These are phyloP conservation scores for Emydocephalus ijimae DNA, from an alignment of 2,113 vertebrate genomes.

Conservation along the genomic window DNA sequence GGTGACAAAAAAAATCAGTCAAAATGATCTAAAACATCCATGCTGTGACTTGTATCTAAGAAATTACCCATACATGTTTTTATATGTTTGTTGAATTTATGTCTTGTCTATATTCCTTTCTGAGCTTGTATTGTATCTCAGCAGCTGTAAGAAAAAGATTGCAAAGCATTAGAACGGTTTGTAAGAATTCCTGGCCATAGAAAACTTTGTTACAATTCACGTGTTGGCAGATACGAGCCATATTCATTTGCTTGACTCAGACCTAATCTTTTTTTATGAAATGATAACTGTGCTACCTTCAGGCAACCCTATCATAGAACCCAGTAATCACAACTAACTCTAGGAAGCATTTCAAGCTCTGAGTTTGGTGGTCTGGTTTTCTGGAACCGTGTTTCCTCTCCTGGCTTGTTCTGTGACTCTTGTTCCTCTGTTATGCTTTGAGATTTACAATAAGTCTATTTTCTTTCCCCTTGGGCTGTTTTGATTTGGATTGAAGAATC, in stretches of 20 bases:
- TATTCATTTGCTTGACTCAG: neutral
- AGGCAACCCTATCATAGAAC: neutral
- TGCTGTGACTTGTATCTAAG: neutral
- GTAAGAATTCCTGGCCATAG: neutral
- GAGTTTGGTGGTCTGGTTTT: neutral
- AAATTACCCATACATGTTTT: neutral
- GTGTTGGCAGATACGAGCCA: neutral
- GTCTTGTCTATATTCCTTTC: neutral
- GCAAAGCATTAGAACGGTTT: neutral
- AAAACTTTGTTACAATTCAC: neutral
- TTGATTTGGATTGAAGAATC: neutral
- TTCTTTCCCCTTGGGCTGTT: neutral
- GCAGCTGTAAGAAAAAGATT: neutral
- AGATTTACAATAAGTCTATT: neutral
- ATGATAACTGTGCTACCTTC: neutral
- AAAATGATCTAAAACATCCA: neutral
- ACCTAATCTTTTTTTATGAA: neutral
- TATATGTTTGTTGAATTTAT: neutral
- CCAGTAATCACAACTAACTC: neutral
- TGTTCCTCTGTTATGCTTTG: neutral
- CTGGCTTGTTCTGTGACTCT: neutral
- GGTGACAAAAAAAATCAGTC: neutral
- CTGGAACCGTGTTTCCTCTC: neutral
- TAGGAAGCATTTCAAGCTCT: neutral
- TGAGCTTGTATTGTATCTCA: neutral